Conservation (phyloP, 2,113 vertebrate species). For the Parus major region DNA sequence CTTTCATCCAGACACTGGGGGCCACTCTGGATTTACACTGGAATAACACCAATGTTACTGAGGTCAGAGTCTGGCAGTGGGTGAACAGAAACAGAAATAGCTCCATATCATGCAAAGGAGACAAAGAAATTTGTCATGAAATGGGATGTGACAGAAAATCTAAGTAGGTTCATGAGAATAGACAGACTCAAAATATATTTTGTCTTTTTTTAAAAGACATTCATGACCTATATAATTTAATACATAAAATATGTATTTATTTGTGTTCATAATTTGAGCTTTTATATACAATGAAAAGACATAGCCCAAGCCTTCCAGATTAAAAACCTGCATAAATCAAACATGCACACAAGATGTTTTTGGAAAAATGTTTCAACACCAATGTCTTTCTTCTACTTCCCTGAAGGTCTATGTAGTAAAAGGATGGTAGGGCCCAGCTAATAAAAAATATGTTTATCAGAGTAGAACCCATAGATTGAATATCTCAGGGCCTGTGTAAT, state of each 20-base stretch:
- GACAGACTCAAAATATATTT: not conserved
- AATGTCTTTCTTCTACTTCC: not conserved
- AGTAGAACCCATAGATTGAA: not conserved
- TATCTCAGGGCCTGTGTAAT: not conserved
- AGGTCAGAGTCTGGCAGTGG: constrained; percentile 57
- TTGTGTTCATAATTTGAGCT: not conserved
- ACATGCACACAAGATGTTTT: not conserved
- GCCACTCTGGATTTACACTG: constrained; percentile 55
- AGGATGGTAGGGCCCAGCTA: not conserved
- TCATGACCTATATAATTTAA: not conserved
- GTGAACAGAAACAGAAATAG: constrained; percentile 37
- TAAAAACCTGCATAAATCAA: not conserved
- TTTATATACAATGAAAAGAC: not conserved
- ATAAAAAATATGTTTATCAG: not conserved
- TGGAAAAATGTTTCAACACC: not conserved
- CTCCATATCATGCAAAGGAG: constrained; percentile 15
- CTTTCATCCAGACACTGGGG: constrained; percentile 51
- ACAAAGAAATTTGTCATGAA: constrained; percentile 26
- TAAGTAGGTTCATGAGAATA: not conserved
- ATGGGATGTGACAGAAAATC: not conserved
- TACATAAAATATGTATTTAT: not conserved
- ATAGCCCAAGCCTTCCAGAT: not conserved
- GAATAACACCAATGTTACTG: constrained; percentile 35
- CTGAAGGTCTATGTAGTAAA: not conserved
- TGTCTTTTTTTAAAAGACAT: not conserved